These are phyloP conservation scores for Protaetia brevitarsis DNA, from an alignment of 1,140 invertebrate species.

Conservation along the genomic window DNA sequence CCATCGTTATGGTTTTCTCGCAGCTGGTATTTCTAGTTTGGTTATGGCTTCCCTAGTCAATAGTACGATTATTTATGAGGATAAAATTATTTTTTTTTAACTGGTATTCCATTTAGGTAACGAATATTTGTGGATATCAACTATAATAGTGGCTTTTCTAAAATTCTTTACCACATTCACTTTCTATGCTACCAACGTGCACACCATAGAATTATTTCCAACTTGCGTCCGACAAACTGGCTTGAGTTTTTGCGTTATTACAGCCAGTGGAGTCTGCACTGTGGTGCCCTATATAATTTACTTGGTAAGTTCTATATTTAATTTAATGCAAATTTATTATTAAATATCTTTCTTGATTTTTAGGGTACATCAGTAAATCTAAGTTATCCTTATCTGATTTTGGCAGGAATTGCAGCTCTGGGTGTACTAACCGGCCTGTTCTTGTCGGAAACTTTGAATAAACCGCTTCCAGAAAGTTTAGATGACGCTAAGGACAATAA, in stretches of 20 bases:
- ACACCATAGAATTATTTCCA: conserved; percentile 67
- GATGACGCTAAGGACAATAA: conserved; percentile 59
- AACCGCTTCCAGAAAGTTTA: conserved; percentile 67
- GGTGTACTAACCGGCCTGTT: conserved; percentile 58
- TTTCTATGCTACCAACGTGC: conserved; percentile 62
- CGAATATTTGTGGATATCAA: conserved; percentile 44
- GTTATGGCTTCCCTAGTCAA: conserved; percentile 21
- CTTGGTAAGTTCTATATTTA: conserved; percentile 55
- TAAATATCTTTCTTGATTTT: conserved; percentile 26
- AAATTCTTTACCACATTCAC: conserved; percentile 61
- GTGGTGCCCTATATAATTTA: conserved; percentile 71
- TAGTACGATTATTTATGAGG: conserved; percentile 25
- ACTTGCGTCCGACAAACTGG: conserved; percentile 65
- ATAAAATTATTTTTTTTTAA: too few species aligned
- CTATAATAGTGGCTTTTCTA: conserved; percentile 54
- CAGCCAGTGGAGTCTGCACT: conserved; percentile 57
- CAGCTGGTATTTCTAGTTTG: neutral
- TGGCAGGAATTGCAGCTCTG: conserved; percentile 54
- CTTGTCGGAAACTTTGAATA: conserved; percentile 68
- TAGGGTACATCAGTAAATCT: conserved; percentile 41
- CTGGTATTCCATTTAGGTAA: conserved; percentile 17
- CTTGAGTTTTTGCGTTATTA: conserved; percentile 59
- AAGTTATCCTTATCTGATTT: conserved; percentile 56
- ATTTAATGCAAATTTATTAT: conserved; percentile 8
- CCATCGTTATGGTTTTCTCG: conserved; percentile 26